These are phyloP conservation scores for Acromyrmex echinatior DNA, from an alignment of 1,140 invertebrate genomes.

Conservation along the genomic window DNA sequence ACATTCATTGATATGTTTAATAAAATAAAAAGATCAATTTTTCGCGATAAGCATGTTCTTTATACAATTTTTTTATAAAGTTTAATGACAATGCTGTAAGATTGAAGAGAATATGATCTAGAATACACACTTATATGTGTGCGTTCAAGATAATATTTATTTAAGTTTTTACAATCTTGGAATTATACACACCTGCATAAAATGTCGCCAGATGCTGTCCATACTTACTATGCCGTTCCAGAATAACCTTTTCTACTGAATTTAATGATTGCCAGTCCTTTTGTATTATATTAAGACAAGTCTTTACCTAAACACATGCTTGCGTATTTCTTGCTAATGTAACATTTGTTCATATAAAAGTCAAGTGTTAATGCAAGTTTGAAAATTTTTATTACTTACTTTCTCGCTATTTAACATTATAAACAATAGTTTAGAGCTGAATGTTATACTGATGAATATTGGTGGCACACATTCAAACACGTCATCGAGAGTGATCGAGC, in stretches of 20 bases:
- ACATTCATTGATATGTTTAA: background rate
- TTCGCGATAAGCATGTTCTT: background rate
- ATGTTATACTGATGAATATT: background rate
- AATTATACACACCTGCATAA: slow-evolving; percentile 16
- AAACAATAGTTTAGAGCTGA: background rate
- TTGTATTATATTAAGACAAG: background rate
- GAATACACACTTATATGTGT: background rate
- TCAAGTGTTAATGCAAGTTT: background rate
- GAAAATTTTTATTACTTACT: background rate
- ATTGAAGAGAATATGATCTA: too few relatives aligned
- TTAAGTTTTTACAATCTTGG: background rate
- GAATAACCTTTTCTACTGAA: slow-evolving; percentile 11
- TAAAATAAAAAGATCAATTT: background rate
- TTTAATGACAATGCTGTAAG: too few relatives aligned
- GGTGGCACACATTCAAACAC: background rate
- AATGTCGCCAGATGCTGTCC: background rate
- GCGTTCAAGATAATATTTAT: too few relatives aligned
- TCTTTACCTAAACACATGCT: slow-evolving; percentile 18
- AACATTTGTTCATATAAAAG: background rate
- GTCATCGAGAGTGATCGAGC: background rate
- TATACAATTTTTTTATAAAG: background rate
- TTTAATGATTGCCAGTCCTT: slow-evolving; percentile 10
- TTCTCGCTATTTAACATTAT: background rate
- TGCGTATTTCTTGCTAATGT: background rate
- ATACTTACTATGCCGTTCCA: background rate